A percentile compares a stretch with the other conserved stretches of the same genome.
Evolutionary conservation across 2,797 vertebrate species (phyloP).

Genomic region (Glyptemys insculpta): DNA sequence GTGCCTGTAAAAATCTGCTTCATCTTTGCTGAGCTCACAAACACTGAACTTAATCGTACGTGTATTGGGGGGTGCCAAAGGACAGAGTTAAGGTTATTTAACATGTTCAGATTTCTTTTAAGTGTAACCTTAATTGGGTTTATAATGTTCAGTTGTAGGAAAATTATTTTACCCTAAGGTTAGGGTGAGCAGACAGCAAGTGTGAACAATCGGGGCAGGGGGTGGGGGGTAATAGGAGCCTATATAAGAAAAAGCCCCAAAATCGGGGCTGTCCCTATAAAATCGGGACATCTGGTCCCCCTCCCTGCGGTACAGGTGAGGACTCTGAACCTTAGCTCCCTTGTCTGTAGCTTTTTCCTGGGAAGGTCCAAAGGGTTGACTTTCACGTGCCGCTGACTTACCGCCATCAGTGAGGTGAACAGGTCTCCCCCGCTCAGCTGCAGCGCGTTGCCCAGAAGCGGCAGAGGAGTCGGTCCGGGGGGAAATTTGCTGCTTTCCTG

Average conservation of each 20-base stretch:
- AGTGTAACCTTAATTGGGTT: too few relatives aligned
- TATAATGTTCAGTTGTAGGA: neutral
- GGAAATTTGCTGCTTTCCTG: slow-evolving; percentile 52
- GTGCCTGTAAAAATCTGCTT: neutral
- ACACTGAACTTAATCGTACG: neutral
- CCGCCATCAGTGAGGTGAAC: slow-evolving; percentile 71
- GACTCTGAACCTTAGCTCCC: neutral
- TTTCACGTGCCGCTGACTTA: slow-evolving; percentile 12
- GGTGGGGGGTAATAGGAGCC: too few relatives aligned
- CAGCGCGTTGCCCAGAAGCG: slow-evolving; percentile 76
- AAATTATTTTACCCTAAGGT: neutral
- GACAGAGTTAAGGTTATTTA: neutral
- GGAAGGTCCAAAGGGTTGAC: neutral
- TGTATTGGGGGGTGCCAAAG: neutral
- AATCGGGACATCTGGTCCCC: too few relatives aligned
- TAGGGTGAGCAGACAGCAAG: too few relatives aligned
- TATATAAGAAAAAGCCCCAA: too few relatives aligned
- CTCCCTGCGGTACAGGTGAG: neutral
- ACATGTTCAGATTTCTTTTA: neutral
- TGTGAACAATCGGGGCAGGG: too few relatives aligned
- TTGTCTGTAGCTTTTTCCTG: neutral
- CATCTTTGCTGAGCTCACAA: neutral
- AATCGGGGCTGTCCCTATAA: too few relatives aligned
- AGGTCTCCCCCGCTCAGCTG: slow-evolving; percentile 67
- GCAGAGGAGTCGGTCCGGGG: slow-evolving; percentile 75